Percentiles rank a stretch among this genome's conserved stretches.
Conservation (phyloP, 2,113 vertebrate species). For the Uropsilus gracilis region DNA sequence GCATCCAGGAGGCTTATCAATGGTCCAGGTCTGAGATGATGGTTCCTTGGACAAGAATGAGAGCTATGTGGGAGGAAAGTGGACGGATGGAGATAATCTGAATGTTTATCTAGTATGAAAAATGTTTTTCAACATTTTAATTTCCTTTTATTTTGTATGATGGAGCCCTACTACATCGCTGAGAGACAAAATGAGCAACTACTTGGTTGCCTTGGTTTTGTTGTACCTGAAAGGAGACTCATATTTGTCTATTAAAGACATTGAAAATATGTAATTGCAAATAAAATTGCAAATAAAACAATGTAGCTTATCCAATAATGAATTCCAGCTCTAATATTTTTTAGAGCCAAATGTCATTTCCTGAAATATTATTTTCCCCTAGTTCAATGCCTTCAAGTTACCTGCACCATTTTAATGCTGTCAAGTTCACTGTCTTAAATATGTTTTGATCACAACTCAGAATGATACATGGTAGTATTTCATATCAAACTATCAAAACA, state of each 20-base stretch:
- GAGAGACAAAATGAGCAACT: too few species aligned
- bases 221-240: not conserved
- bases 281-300: not conserved
- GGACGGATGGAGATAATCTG: not conserved
- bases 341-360: not conserved
- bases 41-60: not conserved
- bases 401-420: not conserved
- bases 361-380: slow-evolving; percentile 28
- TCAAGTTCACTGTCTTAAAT: not conserved
- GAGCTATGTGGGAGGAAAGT: not conserved
- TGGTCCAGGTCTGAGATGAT: not conserved
- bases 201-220: not conserved
- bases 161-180: too few species aligned
- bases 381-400: not conserved
- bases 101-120: not conserved
- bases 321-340: slow-evolving; percentile 20
- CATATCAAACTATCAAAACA: not conserved
- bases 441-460: not conserved
- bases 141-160: slow-evolving; percentile 18
- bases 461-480: not conserved
- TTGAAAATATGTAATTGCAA: slow-evolving; percentile 28
- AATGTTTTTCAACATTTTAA: not conserved
- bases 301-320: not conserved
- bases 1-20: not conserved
- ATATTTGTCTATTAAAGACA: not conserved